Evolutionary conservation across 1,140 invertebrate species (phyloP), one percentile per base, ranked within the genome.

Genomic region (Drosophila jambulina): DNA sequence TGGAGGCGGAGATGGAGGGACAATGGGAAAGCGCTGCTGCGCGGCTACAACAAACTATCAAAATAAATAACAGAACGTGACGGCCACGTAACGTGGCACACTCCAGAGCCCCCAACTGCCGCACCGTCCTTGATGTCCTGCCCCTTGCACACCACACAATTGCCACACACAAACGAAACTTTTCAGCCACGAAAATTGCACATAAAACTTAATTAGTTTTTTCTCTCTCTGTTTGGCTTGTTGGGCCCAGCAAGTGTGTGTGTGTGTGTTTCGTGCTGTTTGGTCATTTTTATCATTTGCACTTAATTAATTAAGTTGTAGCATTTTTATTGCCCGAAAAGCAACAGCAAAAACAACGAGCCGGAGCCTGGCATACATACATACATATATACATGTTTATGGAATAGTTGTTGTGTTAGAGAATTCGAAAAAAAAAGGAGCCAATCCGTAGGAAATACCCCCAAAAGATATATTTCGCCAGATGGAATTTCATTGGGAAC

Each of bases 131-230:
- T 13, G 2, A 17, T 13, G 15, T 9, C 54, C 36, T 27, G 40
- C 1, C 43, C 51, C 21, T 38, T 25, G 72, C 29, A 32, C 72
- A 36, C 68, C 69, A 67, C 75, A 78, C 74, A 56, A 69, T 77
- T 60, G 63, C 74, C 74, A 71, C 65, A 78, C 69, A 78, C 69
- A 79, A 79, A 79, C 76, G 75, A 87, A 87, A 87, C 74, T 90
- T 88, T 88, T 84, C 85, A 90, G 85, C 84, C 81, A 88, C 85
- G 81, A 85, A 90, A 88, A 88, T 88, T 88, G 85, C 85, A 90
- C 85, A 88, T 88, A 90, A 88, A 88, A 88, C 85, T 88, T 90
- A 90, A 88, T 88, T 88, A 90, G 81, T 85, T 88, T 88, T 90
- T 88, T 81, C 67, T 60, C 63, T 75, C 71, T 75, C 70, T 60